Percentiles rank a stretch among this genome's conserved stretches.
These are phyloP conservation scores for Calliscelio sp. DNA, from an alignment of 2,888 invertebrate genomes.

Conservation along the genomic window DNA sequence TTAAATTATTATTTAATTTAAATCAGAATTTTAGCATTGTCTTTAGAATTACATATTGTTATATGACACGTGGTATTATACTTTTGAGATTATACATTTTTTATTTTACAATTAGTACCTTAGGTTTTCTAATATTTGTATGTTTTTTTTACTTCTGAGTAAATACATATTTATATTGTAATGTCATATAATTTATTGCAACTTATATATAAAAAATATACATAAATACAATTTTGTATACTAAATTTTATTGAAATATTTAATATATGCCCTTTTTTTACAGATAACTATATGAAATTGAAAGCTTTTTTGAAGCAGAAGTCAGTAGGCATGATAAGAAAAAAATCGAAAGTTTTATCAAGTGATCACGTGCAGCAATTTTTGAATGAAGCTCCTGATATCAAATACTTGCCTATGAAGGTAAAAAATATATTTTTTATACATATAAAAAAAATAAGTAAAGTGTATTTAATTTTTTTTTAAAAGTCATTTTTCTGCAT, in stretches of 20 bases:
- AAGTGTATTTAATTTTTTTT: too few species aligned
- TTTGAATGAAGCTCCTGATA: slow-evolving; percentile 75
- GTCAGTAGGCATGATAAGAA: slow-evolving; percentile 76
- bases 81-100: too few species aligned
- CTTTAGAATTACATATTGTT: not conserved
- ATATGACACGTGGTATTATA: too few species aligned
- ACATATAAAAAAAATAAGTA: not conserved
- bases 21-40: not conserved
- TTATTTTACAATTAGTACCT: too few species aligned
- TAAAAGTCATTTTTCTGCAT: too few species aligned
- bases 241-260: too few species aligned
- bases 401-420: slow-evolving; percentile 75
- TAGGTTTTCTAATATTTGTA: not conserved
- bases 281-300: slow-evolving; percentile 65
- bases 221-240: too few species aligned
- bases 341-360: slow-evolving; percentile 79
- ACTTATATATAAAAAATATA: too few species aligned
- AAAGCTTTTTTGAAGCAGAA: slow-evolving; percentile 77
- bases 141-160: too few species aligned
- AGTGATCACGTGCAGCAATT: slow-evolving; percentile 76
- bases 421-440: slow-evolving; percentile 29
- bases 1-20: not conserved
- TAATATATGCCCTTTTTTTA: too few species aligned
- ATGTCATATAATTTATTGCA: too few species aligned
- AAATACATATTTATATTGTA: too few species aligned